Evolutionary conservation across 2,113 vertebrate genomes (phyloP), one percentile per base, ranked within the genome.

Genomic region (Coryphaenoides rupestris): DNA sequence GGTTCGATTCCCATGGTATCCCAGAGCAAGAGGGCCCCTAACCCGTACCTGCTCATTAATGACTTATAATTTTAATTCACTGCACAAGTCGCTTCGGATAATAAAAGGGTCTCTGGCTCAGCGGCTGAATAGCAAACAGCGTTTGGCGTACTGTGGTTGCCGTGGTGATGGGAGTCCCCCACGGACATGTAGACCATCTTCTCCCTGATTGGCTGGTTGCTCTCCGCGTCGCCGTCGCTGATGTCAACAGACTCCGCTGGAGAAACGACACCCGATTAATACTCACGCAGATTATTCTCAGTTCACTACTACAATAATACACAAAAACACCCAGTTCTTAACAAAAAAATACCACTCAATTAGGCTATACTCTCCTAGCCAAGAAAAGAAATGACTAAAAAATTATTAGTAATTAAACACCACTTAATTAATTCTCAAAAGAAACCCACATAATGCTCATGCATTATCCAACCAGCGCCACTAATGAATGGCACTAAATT

Each of bases 131-230:
- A 1, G 60, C 23, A 3, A 14, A 22, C 19, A 40, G 21, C 5
- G 6, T 19, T 10, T 21, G 74, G 88, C 93, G 93, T 88, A 97
- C 96, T 94, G 67, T 97, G 88, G 77, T 94, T 94, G 86, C 94
- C 93, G 65, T 96, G 94, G 88, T 94, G 93, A 73, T 95, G 95
- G 75, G 94, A 92, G 79, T 98, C 95, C 61, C 94, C 95, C 19
- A 98, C 95, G 69, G 95, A 93, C 95, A 98, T 98, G 88, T 98
- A 98, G 76, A 98, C 94, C 95, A 97, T 96, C 85, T 98, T 98
- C 88, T 98, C 96, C 80, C 94, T 86, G 68, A 95, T 93, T 4
- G 91, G 91, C 33, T 57, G 94, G 91, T 74, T 95, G 5, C 89
- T 86, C 12, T 98, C 95, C 0, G 92, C 89, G 77, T 98, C 95